Evolutionary conservation across 1,140 invertebrate species (phyloP), one percentile per base, ranked within the genome.

Genomic region (Notospermus geniculatus): DNA sequence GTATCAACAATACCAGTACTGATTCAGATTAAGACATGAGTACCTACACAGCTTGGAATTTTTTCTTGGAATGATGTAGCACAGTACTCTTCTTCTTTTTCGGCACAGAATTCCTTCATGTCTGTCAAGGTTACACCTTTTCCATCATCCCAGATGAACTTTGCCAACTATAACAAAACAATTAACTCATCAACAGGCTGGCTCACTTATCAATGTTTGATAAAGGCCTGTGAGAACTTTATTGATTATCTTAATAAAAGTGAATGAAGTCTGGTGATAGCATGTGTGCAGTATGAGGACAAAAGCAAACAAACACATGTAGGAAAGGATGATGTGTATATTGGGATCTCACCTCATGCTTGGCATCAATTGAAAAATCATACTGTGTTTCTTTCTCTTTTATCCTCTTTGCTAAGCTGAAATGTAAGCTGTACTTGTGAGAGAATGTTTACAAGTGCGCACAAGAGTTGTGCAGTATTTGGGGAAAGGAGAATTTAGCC

Each of bases 341-440:
- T 32, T 17, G 41, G 23, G 2, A 58, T 25, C 62, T 62, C 62
- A 78, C 75, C 69, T 95, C 92, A 78, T 91, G 89, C 17, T 88
- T 85, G 15, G 87, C 86, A 80, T 95, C 92, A 62, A 95, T 93
- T 28, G 89, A 87, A 79, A 94, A 94, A 70, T 92, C 88, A 81
- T 74, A 22, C 80, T 76, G 7, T 64, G 59, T 30, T 63, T 62
- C 28, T 56, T 52, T 64, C 46, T 50, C 63, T 15, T 58, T 64
- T 67, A 67, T 72, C 41, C 60, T 63, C 15, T 60, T 62, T 55
- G 61, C 63, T 52, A 75, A 19, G 59, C 57, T 59, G 59, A 56
- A 23, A 59, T 27, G 32, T 7, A 36, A 36, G 5, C 4, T 36
- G 32, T 15, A 36, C 4, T 4, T 36, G 32, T 36, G 5, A 36